Percentiles rank a stretch among this genome's conserved stretches.
Evolutionary conservation across 2,888 invertebrate genomes (phyloP).

Genomic region (Apodemia duryi): DNA sequence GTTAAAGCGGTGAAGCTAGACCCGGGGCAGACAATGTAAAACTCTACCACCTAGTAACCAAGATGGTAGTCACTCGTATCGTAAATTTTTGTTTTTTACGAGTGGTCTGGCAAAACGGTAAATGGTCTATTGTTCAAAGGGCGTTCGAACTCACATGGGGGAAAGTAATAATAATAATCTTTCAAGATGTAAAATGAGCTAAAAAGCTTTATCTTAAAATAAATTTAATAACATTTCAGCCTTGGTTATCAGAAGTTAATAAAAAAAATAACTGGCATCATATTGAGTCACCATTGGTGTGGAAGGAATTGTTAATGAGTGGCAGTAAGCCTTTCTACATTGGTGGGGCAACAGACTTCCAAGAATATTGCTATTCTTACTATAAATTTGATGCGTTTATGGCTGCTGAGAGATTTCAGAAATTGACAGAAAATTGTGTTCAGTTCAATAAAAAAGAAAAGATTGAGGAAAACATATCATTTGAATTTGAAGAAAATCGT

Average conservation of each 20-base stretch:
- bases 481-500: conserved; percentile 26
- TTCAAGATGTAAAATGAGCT: too few relatives aligned
- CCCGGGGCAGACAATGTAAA: too few relatives aligned
- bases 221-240: conserved; percentile 39
- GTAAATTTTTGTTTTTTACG: too few relatives aligned
- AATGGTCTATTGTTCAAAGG: too few relatives aligned
- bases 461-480: conserved; percentile 27
- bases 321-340: conserved; percentile 78
- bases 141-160: too few relatives aligned
- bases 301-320: conserved; percentile 79
- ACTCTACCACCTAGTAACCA: too few relatives aligned
- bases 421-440: conserved; percentile 43
- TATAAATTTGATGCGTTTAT: conserved; percentile 66
- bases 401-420: conserved; percentile 46
- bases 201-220: too few relatives aligned
- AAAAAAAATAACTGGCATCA: conserved; percentile 77
- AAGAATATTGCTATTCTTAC: conserved; percentile 81
- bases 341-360: conserved; percentile 80
- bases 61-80: too few relatives aligned
- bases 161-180: too few relatives aligned
- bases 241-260: conserved; percentile 73
- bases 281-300: conserved; percentile 75
- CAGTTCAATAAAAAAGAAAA: conserved; percentile 50
- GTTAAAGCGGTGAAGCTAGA: too few relatives aligned
- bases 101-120: too few relatives aligned